These are phyloP conservation scores for Trachops cirrhosus DNA, from an alignment of 2,797 vertebrate genomes.

Conservation along the genomic window DNA sequence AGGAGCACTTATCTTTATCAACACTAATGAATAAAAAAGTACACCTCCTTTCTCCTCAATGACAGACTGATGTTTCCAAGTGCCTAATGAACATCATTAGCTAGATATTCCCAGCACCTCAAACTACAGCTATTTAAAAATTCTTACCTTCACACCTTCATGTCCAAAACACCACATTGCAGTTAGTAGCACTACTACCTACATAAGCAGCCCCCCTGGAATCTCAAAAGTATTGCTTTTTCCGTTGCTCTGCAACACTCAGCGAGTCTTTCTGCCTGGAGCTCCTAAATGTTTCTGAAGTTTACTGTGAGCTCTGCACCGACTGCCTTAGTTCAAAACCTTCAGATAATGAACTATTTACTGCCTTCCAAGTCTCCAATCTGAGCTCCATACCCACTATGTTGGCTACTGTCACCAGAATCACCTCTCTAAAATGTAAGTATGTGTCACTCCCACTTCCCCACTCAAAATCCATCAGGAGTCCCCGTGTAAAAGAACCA, in stretches of 20 bases:
- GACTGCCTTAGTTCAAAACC: background rate
- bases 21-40: background rate
- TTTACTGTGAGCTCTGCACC: background rate
- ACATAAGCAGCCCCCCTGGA: background rate
- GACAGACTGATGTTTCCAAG: background rate
- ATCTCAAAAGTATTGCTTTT: background rate
- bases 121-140: background rate
- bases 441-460: background rate
- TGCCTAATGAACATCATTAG: background rate
- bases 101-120: background rate
- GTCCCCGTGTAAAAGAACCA: background rate
- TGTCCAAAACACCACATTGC: background rate
- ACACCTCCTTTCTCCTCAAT: background rate
- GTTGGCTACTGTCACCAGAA: background rate
- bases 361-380: background rate
- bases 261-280: background rate
- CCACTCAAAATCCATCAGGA: background rate
- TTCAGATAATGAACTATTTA: background rate
- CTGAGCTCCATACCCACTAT: background rate
- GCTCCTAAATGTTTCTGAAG: background rate
- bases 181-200: background rate
- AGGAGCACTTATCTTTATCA: background rate
- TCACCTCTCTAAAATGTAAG: slow-evolving; percentile 27
- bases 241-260: background rate
- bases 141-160: background rate